A percentile compares a stretch with the other conserved stretches of the same genome.
Evolutionary conservation across 2,113 vertebrate species (phyloP).

Genomic region (Thamnaconus septentrionalis): DNA sequence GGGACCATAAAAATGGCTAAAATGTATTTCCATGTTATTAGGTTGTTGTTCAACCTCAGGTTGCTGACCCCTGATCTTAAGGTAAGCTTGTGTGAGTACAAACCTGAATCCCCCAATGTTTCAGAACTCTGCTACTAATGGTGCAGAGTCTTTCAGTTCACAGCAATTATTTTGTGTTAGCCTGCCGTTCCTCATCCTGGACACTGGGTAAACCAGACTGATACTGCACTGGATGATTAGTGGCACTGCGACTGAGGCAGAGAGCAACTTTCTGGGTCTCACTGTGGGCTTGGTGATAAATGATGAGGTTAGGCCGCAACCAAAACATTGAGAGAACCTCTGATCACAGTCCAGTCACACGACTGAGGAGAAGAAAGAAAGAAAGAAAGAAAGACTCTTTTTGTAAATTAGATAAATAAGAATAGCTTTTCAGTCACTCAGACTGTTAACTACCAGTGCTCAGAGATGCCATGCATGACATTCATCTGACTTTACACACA

Average conservation of each 20-base stretch:
- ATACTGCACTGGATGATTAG: not conserved
- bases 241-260: not conserved
- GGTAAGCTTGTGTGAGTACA: not conserved
- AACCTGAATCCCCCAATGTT: slow-evolving; percentile 18
- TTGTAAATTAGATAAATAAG: too few species aligned
- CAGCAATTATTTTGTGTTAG: slow-evolving; percentile 15
- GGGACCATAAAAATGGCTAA: too few species aligned
- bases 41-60: too few species aligned
- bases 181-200: slow-evolving; percentile 25
- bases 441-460: too few species aligned
- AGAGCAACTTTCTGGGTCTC: not conserved
- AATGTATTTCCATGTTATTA: too few species aligned
- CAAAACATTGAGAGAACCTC: not conserved
- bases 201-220: not conserved
- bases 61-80: too few species aligned
- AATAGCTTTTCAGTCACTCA: too few species aligned
- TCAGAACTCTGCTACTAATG: slow-evolving; percentile 25
- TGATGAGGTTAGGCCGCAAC: not conserved
- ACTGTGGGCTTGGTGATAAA: not conserved
- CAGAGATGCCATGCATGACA: too few species aligned
- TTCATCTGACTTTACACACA: too few species aligned
- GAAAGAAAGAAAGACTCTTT: too few species aligned
- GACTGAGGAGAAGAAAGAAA: not conserved
- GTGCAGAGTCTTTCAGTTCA: slow-evolving; percentile 14
- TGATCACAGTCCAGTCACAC: not conserved